Evolutionary conservation across 2,797 vertebrate species (phyloP).

Genomic region (Coilia nasus): DNA sequence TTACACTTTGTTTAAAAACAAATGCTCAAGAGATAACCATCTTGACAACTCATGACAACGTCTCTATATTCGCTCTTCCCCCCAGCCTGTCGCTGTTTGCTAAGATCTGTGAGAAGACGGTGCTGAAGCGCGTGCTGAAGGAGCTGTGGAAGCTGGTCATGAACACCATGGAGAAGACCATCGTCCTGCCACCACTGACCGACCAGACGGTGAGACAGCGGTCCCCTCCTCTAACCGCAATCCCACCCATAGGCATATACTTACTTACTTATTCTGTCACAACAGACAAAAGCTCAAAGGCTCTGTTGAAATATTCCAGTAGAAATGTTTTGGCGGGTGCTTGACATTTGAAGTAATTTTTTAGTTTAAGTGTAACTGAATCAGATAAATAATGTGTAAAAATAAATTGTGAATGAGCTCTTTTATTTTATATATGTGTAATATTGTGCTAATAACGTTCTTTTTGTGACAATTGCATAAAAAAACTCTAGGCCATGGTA

Average conservation of each 20-base stretch:
- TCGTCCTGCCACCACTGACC: conserved; percentile 87
- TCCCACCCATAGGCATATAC: not conserved
- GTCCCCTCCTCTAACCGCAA: not conserved
- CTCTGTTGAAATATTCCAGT: not conserved
- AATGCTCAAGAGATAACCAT: too few relatives aligned
- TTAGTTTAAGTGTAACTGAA: not conserved
- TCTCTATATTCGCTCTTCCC: not conserved
- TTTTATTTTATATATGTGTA: not conserved
- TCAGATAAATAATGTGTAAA: not conserved
- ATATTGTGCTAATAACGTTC: not conserved
- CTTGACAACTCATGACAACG: not conserved
- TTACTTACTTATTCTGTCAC: not conserved
- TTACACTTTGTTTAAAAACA: too few relatives aligned
- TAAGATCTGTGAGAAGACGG: conserved; percentile 99
- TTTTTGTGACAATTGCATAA: not conserved
- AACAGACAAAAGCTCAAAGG: not conserved
- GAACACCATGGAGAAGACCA: conserved; percentile 99
- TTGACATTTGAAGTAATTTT: not conserved
- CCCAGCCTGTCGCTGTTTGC: conserved; percentile 93
- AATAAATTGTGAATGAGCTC: not conserved
- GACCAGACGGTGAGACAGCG: conserved; percentile 92
- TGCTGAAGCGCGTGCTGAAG: conserved; percentile 96
- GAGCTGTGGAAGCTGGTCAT: conserved; percentile 99
- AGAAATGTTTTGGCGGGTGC: not conserved
- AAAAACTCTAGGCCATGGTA: not conserved